These are phyloP conservation scores for Nicator chloris DNA, from an alignment of 2,113 vertebrate species.

Conservation along the genomic window DNA sequence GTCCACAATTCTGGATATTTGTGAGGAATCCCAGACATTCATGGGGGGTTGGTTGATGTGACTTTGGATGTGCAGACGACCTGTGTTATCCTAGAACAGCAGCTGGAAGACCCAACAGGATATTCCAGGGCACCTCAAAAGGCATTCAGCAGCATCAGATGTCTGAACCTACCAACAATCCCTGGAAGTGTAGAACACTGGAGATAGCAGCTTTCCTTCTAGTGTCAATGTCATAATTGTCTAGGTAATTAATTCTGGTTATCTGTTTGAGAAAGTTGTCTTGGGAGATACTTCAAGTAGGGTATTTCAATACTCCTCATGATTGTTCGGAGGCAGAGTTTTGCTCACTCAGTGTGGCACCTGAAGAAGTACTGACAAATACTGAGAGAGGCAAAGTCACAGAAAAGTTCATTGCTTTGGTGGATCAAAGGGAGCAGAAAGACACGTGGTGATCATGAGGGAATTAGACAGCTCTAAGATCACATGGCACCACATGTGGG, in stretches of 20 bases:
- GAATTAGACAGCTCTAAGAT: not conserved
- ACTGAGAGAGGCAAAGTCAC: not conserved
- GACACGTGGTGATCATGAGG: conserved; percentile 21
- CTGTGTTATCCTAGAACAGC: not conserved
- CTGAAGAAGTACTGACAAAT: not conserved
- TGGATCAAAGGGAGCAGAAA: not conserved
- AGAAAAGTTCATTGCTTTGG: not conserved
- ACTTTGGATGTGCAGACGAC: not conserved
- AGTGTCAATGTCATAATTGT: not conserved
- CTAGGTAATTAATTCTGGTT: not conserved
- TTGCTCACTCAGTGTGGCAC: not conserved
- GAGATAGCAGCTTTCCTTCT: not conserved
- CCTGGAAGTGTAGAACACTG: not conserved
- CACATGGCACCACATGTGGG: not conserved
- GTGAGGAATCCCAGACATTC: not conserved
- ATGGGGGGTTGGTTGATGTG: rapidly evolving
- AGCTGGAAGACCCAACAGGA: not conserved
- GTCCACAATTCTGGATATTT: not conserved
- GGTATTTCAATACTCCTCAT: not conserved
- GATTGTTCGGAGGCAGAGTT: not conserved
- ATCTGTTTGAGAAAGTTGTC: not conserved
- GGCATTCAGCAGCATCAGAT: not conserved
- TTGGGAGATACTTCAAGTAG: not conserved
- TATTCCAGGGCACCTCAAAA: not conserved
- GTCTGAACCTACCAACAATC: not conserved